Percentiles rank a stretch among this genome's conserved stretches.
Conservation (phyloP, 2,797 vertebrate genomes). For the Acrossocheilus fasciatus region DNA sequence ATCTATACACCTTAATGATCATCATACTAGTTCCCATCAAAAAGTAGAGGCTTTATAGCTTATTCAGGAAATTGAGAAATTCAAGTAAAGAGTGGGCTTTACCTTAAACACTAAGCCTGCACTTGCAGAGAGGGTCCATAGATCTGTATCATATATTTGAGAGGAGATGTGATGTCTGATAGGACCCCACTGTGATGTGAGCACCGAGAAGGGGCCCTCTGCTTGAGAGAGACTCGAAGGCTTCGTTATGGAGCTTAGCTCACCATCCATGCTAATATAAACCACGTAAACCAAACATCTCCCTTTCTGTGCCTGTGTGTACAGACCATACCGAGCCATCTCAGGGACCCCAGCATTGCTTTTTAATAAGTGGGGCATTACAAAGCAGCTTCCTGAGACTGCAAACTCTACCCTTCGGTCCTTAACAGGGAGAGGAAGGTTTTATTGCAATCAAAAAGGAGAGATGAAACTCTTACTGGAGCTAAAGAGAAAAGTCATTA, state of each 20-base stretch:
- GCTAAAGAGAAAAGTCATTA: slow-evolving; percentile 18
- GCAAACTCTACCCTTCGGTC: slow-evolving; percentile 14
- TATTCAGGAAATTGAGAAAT: slow-evolving; percentile 47
- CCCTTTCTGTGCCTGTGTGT: slow-evolving; percentile 34
- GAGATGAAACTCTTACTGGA: not conserved
- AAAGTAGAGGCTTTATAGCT: slow-evolving; percentile 27
- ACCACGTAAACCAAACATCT: slow-evolving; percentile 60
- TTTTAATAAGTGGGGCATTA: slow-evolving; percentile 59
- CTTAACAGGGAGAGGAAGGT: slow-evolving; percentile 5
- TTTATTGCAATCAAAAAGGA: slow-evolving; percentile 7
- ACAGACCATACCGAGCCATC: slow-evolving; percentile 44
- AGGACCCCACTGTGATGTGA: slow-evolving; percentile 47
- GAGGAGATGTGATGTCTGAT: slow-evolving; percentile 58
- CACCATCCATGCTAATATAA: slow-evolving; percentile 54
- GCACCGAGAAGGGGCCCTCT: slow-evolving; percentile 43
- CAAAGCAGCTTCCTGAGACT: slow-evolving; percentile 44
- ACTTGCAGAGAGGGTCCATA: slow-evolving; percentile 29
- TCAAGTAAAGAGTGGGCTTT: slow-evolving; percentile 53
- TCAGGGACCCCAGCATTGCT: slow-evolving; percentile 46
- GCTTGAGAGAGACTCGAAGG: slow-evolving; percentile 48
- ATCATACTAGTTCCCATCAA: slow-evolving; percentile 37
- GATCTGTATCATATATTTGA: slow-evolving; percentile 51
- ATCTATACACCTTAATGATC: slow-evolving; percentile 10
- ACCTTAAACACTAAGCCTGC: slow-evolving; percentile 46
- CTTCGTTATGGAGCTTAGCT: slow-evolving; percentile 60